Base-by-base conservation (phyloP, 2,797 vertebrate genomes). In the Arnoldichthys spilopterus region DNA sequence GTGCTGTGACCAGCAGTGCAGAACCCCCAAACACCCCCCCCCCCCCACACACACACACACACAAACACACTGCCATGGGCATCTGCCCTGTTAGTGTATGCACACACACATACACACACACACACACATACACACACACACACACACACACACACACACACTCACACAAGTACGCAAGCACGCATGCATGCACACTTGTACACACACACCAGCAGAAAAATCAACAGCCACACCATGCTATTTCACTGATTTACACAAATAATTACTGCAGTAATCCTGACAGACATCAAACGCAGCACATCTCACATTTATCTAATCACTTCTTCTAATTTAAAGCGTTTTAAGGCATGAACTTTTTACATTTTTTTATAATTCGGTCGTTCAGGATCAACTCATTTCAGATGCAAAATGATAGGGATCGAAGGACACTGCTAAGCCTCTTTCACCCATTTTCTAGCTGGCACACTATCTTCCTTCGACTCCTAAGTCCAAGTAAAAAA, bases 1-100 rank as follows among this genome's bases (percentile, higher is more conserved):
- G 53, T 34, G 71, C 78, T 81, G 56, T 70, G 76, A 66, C 74
- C 62, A 78, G 66, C 64, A 54, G 79, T 68, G 76, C 61, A 77
- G 64, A 71, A 77, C 54, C 61, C 15, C 63, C 28, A 61, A 54
- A 72, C 24, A 63, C n/a, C n/a, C n/a, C n/a, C n/a, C n/a, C n/a
- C n/a, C 59, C 74, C 37, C 53, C 51, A 63, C 26, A 49, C 26
- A 62, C 56, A 58, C 30, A 37, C 59, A 43, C 45, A 59, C n/a
- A 16, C 75, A 43, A 32, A 51, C 61, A 84, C 49, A 47, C 26
- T 40, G 30, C 73, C 68, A 73, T 69, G 67, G 62, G 63, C 26
- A 74, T 58, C 64, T 47, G 7, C 3, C 49, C 67, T 26, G 9
- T 32, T 3, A 28, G 26, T 43, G 40, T 43, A 32, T 34, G 53